A percentile compares a stretch with the other conserved stretches of the same genome.
Evolutionary conservation across 1,140 invertebrate genomes (phyloP).

Genomic region (Panagrolaimus sp.): DNA sequence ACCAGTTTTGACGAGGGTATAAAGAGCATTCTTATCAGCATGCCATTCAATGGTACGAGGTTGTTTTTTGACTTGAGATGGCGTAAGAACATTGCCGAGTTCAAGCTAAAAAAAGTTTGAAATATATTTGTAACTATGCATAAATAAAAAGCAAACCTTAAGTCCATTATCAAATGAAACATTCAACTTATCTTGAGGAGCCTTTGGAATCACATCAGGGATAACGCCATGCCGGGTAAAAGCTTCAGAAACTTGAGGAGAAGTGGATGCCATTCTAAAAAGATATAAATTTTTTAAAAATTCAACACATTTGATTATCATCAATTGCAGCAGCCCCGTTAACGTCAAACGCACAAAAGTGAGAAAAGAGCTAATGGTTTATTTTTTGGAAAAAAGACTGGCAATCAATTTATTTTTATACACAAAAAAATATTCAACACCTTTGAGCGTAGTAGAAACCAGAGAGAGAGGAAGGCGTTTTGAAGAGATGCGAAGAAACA

Average conservation of each 20-base stretch:
- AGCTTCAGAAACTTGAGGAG: slow-evolving; percentile 23
- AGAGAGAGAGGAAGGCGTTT: too few relatives aligned
- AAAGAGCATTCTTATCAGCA: slow-evolving; percentile 36
- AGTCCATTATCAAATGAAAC: slow-evolving; percentile 40
- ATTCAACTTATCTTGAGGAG: slow-evolving; percentile 36
- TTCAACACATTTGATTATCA: too few relatives aligned
- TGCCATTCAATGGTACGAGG: slow-evolving; percentile 41
- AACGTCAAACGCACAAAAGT: too few relatives aligned
- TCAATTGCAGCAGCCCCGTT: too few relatives aligned
- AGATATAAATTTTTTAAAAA: background rate
- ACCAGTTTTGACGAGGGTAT: slow-evolving; percentile 49
- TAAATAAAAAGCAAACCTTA: slow-evolving; percentile 24
- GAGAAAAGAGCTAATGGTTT: too few relatives aligned
- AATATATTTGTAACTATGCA: background rate
- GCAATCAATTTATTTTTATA: too few relatives aligned
- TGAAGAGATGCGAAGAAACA: too few relatives aligned
- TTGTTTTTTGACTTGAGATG: slow-evolving; percentile 40
- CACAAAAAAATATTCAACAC: too few relatives aligned
- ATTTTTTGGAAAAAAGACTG: too few relatives aligned
- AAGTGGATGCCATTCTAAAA: background rate
- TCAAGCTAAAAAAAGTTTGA: slow-evolving; percentile 30
- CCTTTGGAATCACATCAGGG: slow-evolving; percentile 39
- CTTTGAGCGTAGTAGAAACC: too few relatives aligned
- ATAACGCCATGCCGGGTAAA: slow-evolving; percentile 41
- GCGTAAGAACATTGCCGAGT: slow-evolving; percentile 44